A percentile compares a stretch with the other conserved stretches of the same genome.
These are phyloP conservation scores for Pygoscelis adeliae DNA, from an alignment of 2,113 vertebrate species.

Conservation along the genomic window DNA sequence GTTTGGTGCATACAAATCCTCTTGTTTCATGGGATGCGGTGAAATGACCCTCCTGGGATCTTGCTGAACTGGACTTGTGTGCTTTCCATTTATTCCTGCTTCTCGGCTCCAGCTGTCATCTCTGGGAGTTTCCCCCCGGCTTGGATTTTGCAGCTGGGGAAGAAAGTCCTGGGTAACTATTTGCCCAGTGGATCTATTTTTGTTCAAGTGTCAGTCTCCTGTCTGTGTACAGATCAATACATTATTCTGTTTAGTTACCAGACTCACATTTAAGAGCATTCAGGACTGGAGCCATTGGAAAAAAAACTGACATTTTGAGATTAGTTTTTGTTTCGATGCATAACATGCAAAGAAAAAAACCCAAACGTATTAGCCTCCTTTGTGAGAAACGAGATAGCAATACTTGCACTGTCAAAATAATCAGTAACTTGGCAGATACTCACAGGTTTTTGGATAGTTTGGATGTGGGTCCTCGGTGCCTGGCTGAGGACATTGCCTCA, in stretches of 20 bases:
- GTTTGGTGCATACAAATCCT: background rate
- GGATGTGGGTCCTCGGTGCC: rapidly evolving
- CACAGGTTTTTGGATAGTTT: background rate
- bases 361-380: background rate
- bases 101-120: background rate
- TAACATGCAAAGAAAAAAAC: background rate
- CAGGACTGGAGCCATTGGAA: background rate
- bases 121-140: background rate
- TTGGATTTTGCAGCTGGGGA: background rate
- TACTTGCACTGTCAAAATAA: background rate
- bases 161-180: background rate
- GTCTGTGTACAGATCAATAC: background rate
- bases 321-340: background rate
- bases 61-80: background rate
- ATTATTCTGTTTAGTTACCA: background rate
- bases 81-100: background rate
- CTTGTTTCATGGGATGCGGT: background rate
- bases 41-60: background rate
- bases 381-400: background rate
- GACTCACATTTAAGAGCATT: background rate
- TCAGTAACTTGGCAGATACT: background rate
- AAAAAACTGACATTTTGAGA: background rate
- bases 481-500: background rate
- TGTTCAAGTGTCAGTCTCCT: background rate
- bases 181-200: background rate